Conservation (phyloP, 2,888 invertebrate species). For the Napeogenes inachia region DNA sequence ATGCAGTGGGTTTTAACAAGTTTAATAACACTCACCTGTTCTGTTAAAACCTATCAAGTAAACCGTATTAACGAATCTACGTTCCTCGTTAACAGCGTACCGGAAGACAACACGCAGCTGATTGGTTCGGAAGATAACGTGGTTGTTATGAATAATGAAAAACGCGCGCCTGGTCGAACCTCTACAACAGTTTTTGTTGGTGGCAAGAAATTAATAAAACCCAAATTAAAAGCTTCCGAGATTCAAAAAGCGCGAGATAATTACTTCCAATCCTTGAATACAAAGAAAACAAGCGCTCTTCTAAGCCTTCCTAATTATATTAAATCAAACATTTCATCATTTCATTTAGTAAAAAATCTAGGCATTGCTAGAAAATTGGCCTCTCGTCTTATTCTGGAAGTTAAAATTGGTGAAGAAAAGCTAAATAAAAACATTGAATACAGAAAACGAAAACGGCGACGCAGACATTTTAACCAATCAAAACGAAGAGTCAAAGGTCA, state of each 20-base stretch:
- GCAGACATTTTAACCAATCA: background rate
- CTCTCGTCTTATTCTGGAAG: constrained; percentile 37
- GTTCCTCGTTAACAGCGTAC: constrained; percentile 55
- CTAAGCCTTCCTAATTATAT: constrained; percentile 2
- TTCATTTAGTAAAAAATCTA: constrained; percentile 39
- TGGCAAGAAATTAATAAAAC: constrained; percentile 35
- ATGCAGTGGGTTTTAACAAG: constrained; percentile 44
- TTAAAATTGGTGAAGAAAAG: constrained; percentile 15
- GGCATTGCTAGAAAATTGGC: constrained; percentile 51
- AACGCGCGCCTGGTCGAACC: constrained; percentile 20
- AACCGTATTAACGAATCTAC: constrained; percentile 55
- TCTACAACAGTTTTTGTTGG: constrained; percentile 37
- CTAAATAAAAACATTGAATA: constrained; percentile 9
- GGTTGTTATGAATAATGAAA: constrained; percentile 31
- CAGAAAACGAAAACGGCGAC: constrained; percentile 11
- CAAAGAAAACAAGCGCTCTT: constrained; percentile 34
- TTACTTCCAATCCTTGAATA: constrained; percentile 50
- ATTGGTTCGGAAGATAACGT: constrained; percentile 25
- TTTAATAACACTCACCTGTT: constrained; percentile 40
- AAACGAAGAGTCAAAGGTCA: background rate
- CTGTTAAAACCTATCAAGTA: constrained; percentile 60
- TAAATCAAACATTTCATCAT: background rate
- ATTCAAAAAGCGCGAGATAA: constrained; percentile 56
- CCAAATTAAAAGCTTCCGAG: constrained; percentile 39
- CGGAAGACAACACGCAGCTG: constrained; percentile 40